Evolutionary conservation across 2,888 invertebrate genomes (phyloP).

Genomic region (Lordiphosa andalusiaca): DNA sequence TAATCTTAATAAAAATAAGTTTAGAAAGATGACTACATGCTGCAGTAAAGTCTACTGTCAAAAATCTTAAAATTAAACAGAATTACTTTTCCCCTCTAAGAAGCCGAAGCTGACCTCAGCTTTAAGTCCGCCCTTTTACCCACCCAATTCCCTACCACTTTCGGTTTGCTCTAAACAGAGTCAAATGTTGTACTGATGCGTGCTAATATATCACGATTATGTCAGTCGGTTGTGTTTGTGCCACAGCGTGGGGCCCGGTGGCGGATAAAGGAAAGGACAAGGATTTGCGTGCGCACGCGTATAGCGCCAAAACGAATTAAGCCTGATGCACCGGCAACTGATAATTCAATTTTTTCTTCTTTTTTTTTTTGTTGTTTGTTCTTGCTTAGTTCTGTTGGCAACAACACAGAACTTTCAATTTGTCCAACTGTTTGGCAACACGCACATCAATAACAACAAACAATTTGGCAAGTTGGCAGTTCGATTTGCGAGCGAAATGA

Average conservation of each 20-base stretch:
- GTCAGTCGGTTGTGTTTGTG: slow-evolving; percentile 71
- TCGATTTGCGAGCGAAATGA: slow-evolving; percentile 69
- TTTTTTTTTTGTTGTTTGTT: neutral
- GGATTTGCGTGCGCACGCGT: slow-evolving; percentile 78
- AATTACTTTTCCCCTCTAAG: too few species aligned
- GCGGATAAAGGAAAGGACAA: neutral
- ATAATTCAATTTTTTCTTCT: slow-evolving; percentile 75
- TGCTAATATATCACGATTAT: slow-evolving; percentile 78
- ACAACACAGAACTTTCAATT: slow-evolving; percentile 47
- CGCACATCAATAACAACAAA: slow-evolving; percentile 52
- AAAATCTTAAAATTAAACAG: too few species aligned
- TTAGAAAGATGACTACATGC: too few species aligned
- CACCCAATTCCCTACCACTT: too few species aligned
- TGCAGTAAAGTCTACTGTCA: too few species aligned
- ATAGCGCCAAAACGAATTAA: slow-evolving; percentile 79
- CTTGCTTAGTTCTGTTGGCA: neutral
- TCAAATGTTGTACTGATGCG: slow-evolving; percentile 46
- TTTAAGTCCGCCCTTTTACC: too few species aligned
- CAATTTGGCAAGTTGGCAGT: slow-evolving; percentile 72
- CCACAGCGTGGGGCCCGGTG: slow-evolving; percentile 51
- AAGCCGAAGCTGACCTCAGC: too few species aligned
- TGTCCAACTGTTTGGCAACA: slow-evolving; percentile 66
- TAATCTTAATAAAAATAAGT: too few species aligned
- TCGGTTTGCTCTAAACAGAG: too few species aligned
- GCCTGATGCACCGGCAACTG: slow-evolving; percentile 73